Conservation (phyloP, 2,888 invertebrate genomes). For the Herminia tarsipennalis region DNA sequence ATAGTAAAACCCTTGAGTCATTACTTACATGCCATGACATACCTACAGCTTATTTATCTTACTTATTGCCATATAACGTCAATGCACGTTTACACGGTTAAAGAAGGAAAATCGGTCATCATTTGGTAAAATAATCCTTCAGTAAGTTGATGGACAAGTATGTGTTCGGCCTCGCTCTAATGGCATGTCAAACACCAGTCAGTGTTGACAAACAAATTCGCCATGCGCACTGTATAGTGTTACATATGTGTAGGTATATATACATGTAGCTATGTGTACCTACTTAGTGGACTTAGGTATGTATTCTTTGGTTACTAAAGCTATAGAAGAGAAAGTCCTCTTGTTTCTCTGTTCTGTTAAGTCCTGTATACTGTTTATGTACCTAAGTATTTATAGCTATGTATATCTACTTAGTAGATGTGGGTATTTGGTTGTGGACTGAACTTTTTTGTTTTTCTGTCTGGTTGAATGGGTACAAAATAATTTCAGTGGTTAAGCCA, state of each 20-base stretch:
- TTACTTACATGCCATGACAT: neutral
- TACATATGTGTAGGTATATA: slow-evolving; percentile 50
- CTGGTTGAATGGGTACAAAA: no score
- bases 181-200: slow-evolving; percentile 70
- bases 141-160: slow-evolving; percentile 26
- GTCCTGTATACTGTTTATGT: no score
- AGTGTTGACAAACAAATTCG: slow-evolving; percentile 63
- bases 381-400: no score
- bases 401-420: no score
- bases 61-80: neutral
- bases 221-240: slow-evolving; percentile 49
- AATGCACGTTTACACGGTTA: neutral
- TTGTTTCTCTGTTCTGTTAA: no score
- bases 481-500: no score
- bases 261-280: neutral
- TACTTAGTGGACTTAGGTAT: neutral
- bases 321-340: no score
- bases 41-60: slow-evolving; percentile 3
- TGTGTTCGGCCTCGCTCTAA: slow-evolving; percentile 66
- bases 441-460: no score
- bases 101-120: slow-evolving; percentile 21
- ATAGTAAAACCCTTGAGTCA: neutral
- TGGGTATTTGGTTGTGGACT: no score
- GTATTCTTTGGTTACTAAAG: no score
- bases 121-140: slow-evolving; percentile 34